Evolutionary conservation across 2,888 invertebrate species (phyloP), one percentile per base, ranked within the genome.

Genomic region (Sericinus montela): DNA sequence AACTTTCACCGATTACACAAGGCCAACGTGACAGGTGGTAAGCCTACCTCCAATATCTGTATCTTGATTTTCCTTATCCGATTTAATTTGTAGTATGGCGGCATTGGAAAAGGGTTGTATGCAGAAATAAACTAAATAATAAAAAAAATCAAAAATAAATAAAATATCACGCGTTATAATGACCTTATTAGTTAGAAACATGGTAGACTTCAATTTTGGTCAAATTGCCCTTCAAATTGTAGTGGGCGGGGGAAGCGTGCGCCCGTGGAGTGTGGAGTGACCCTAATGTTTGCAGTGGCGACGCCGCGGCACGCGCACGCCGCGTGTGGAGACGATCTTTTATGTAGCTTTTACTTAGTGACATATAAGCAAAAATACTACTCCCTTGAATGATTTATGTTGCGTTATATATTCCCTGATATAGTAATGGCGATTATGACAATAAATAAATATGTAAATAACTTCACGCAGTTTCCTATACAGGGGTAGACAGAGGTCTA

Each of bases 311-410:
- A 77, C 81, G 83, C 76, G 80, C 49, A 46, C 46, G 76, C 53
- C 81, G 75, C 82, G 86, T 84, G 84, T 64, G 71, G 58, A 69
- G 58, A 64, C 61, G 63, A 70, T 71, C 68, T 73, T 68, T 72
- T 73, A 70, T 68, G 65, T 63, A 60, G 69, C 67, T 74, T 76
- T 73, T 72, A 70, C 63, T 59, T 58, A 63, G 66, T 67, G 62
- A 59, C 57, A 47, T 51, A 51, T 35, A 42, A 48, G 52, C 53
- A 60, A 51, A 48, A 59, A 32, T 32, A 32, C 11, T 32, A 32
- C 10, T 32, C 32, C 11, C 11, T 32, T 11, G 32, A 11, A 32
- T 32, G 32, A 6, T 32, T 11, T 32, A 11, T 4, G 32, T 32
- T 11, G n/a, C n/a, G n/a, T n/a, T n/a, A n/a, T n/a, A 32, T 32